Percentiles rank a stretch among this genome's conserved stretches.
phyloP scores from a whole-genome alignment of 2,888 invertebrate genomes.

The Adineta ricciae region DNA sequence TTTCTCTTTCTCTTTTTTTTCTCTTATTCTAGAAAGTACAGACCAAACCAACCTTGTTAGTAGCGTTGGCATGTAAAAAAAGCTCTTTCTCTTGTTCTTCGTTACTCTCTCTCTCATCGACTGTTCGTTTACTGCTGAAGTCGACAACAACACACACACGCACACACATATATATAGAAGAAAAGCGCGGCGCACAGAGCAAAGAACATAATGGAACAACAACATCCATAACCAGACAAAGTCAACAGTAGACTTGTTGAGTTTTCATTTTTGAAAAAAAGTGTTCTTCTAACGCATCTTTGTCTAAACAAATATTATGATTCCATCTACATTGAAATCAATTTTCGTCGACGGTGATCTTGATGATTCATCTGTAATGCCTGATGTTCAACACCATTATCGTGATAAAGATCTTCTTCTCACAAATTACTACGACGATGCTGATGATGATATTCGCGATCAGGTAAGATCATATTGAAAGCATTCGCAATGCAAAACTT shows the following conservation, averaged over 20 bases:
- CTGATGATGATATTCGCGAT: neutral
- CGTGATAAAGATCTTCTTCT: neutral
- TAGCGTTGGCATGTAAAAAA: neutral
- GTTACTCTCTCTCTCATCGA: neutral
- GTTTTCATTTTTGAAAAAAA: neutral
- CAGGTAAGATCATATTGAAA: neutral
- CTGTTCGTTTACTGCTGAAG: neutral
- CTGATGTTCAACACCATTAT: neutral
- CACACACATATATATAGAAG: neutral
- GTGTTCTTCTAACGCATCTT: neutral
- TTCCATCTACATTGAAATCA: conserved; percentile 8
- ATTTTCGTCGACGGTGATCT: conserved; percentile 4
- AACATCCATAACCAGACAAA: neutral
- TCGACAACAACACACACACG: neutral
- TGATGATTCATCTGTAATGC: neutral
- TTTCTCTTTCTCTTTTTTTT: neutral
- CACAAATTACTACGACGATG: neutral
- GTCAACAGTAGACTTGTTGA: neutral
- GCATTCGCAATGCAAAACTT: neutral
- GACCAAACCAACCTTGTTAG: neutral
- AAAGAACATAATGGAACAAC: conserved; percentile 5
- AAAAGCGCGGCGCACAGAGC: neutral
- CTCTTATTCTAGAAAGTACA: neutral
- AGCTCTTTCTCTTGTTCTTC: conserved; percentile 1
- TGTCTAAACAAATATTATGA: neutral